Percentiles rank a stretch among this genome's conserved stretches.
Conservation (phyloP, 2,113 vertebrate genomes). For the Gasterosteus nipponicus region DNA sequence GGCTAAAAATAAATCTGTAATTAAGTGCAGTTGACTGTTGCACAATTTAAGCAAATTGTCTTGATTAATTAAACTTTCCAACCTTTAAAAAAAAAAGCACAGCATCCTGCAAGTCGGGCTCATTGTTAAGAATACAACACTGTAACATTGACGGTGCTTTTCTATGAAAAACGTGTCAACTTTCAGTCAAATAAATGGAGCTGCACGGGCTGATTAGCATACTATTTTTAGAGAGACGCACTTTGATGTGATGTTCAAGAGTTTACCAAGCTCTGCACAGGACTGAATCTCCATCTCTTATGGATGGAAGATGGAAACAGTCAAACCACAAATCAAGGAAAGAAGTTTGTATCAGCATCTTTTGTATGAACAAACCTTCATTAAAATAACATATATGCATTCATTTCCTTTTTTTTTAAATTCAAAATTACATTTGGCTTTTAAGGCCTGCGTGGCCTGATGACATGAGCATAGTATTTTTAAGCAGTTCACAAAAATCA, state of each 20-base stretch:
- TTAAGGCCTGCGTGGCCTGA: too few relatives aligned
- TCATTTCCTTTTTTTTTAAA: neutral
- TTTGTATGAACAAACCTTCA: neutral
- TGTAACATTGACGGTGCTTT: constrained; percentile 7
- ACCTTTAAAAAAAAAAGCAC: neutral
- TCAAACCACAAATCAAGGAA: neutral
- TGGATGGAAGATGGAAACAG: constrained; percentile 16
- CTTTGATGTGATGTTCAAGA: constrained; percentile 60
- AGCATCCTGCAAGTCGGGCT: neutral
- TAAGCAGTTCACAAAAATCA: too few relatives aligned
- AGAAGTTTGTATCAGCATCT: neutral
- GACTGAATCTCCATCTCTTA: constrained; percentile 28
- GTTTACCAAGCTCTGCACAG: constrained; percentile 39
- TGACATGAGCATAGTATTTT: neutral
- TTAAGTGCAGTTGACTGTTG: neutral
- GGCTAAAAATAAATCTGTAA: neutral
- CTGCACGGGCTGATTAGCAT: constrained; percentile 57
- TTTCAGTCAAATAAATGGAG: constrained; percentile 37
- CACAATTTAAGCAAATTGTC: constrained; percentile 4
- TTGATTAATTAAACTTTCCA: constrained; percentile 6
- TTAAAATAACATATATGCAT: neutral
- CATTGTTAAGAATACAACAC: constrained; percentile 10
- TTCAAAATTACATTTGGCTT: neutral
- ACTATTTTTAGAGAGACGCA: constrained; percentile 60
- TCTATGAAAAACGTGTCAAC: constrained; percentile 23